phyloP scores from a whole-genome alignment of 2,888 invertebrate species.

The Lagria hirta region DNA sequence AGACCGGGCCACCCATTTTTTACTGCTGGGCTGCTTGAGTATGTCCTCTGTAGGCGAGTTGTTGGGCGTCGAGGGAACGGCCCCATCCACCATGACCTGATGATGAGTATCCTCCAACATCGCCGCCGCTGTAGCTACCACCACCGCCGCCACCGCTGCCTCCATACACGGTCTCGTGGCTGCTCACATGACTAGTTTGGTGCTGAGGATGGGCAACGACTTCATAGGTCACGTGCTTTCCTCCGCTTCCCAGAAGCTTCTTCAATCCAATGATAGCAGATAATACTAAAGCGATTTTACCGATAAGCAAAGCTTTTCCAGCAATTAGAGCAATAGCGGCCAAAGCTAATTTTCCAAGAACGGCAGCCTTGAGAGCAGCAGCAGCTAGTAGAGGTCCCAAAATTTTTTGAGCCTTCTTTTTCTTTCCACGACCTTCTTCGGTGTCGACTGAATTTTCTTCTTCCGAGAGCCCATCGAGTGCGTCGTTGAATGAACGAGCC shows the following conservation, averaged over 20 bases:
- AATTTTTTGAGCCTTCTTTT: constrained; percentile 79
- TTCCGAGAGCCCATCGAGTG: constrained; percentile 65
- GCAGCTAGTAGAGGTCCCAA: constrained; percentile 75
- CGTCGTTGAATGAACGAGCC: constrained; percentile 77
- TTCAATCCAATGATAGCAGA: constrained; percentile 83
- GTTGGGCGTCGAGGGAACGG: constrained; percentile 73
- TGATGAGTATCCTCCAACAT: constrained; percentile 53
- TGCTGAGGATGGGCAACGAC: constrained; percentile 85
- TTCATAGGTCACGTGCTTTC: constrained; percentile 84
- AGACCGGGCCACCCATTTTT: constrained; percentile 37
- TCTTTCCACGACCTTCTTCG: constrained; percentile 76
- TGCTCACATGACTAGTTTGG: constrained; percentile 67
- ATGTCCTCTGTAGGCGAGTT: constrained; percentile 78
- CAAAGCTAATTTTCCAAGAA: constrained; percentile 74
- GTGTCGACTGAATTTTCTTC: constrained; percentile 60
- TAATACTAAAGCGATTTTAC: constrained; percentile 80
- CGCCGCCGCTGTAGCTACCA: constrained; percentile 61
- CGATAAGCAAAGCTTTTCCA: constrained; percentile 81
- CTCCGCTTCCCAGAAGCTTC: constrained; percentile 72
- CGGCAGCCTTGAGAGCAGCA: constrained; percentile 76
- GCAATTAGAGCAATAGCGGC: constrained; percentile 83
- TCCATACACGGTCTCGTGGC: constrained; percentile 65
- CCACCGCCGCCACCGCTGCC: constrained; percentile 49
- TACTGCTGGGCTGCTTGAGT: constrained; percentile 54
- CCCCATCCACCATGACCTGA: constrained; percentile 74